A percentile compares a stretch with the other conserved stretches of the same genome.
These are phyloP conservation scores for Fregata magnificens DNA, from an alignment of 2,113 vertebrate genomes.

Conservation along the genomic window DNA sequence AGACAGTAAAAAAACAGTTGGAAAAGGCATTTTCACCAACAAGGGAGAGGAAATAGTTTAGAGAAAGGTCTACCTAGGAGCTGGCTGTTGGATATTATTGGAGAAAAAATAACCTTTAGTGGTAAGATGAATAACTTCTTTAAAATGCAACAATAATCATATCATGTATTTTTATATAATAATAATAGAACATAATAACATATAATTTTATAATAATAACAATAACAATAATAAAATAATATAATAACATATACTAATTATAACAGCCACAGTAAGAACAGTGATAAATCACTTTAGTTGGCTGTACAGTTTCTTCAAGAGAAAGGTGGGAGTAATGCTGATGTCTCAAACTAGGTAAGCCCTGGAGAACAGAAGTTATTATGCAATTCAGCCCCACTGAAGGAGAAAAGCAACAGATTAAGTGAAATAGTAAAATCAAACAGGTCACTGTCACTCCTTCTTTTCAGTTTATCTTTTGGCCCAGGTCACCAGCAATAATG, in stretches of 20 bases:
- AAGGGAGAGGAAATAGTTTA: background rate
- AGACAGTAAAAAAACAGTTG: background rate
- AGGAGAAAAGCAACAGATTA: background rate
- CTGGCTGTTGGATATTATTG: background rate
- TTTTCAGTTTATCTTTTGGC: background rate
- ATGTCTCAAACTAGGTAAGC: background rate
- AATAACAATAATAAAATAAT: too few relatives aligned
- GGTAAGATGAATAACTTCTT: background rate
- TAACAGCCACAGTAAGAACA: background rate
- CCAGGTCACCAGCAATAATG: background rate
- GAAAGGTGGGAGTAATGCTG: background rate
- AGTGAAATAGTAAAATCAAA: background rate
- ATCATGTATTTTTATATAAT: too few relatives aligned
- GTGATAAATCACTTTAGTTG: background rate
- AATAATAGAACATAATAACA: too few relatives aligned
- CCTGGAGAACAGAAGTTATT: background rate
- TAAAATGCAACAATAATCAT: background rate
- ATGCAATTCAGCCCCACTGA: background rate
- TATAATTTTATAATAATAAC: too few relatives aligned
- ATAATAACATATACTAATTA: too few relatives aligned
- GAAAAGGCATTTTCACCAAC: background rate
- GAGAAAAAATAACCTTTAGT: background rate
- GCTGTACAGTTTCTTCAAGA: background rate
- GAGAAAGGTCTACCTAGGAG: background rate
- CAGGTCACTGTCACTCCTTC: background rate